Conservation (phyloP, 2,888 invertebrate genomes). For the Nemoura dubitans region DNA sequence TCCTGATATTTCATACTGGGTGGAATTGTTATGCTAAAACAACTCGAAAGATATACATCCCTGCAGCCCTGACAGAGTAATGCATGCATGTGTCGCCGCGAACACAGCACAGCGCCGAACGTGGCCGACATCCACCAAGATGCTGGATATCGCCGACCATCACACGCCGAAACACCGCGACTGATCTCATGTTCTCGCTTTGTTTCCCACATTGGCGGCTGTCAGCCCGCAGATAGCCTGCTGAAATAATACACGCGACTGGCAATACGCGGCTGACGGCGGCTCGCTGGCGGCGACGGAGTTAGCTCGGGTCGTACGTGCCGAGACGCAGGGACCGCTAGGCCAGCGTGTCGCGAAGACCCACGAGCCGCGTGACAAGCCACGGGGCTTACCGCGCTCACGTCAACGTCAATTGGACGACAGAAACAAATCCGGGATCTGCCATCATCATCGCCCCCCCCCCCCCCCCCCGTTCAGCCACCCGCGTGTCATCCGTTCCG, state of each 20-base stretch:
- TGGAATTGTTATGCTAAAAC: neutral
- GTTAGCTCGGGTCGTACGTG: no score
- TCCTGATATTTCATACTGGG: no score
- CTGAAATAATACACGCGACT: slow-evolving; percentile 27
- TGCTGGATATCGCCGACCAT: neutral
- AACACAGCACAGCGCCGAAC: neutral
- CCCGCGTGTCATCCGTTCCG: neutral
- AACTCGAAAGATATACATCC: no score
- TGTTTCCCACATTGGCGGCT: neutral
- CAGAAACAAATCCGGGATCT: slow-evolving; percentile 26
- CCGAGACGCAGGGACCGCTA: no score
- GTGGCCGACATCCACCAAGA: neutral
- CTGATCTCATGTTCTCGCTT: slow-evolving; percentile 15
- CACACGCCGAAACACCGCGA: neutral
- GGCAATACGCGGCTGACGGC: no score
- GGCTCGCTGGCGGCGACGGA: neutral
- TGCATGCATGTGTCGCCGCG: neutral
- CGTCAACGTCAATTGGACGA: slow-evolving; percentile 7
- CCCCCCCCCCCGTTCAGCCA: no score
- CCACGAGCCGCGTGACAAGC: neutral
- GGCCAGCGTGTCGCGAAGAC: neutral
- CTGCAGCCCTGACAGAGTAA: neutral
- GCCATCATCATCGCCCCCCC: neutral
- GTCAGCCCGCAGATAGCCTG: neutral
- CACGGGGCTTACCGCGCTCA: neutral